Evolutionary conservation across 2,113 vertebrate genomes (phyloP), one percentile per base, ranked within the genome.

Genomic region (Zootoca vivipara): DNA sequence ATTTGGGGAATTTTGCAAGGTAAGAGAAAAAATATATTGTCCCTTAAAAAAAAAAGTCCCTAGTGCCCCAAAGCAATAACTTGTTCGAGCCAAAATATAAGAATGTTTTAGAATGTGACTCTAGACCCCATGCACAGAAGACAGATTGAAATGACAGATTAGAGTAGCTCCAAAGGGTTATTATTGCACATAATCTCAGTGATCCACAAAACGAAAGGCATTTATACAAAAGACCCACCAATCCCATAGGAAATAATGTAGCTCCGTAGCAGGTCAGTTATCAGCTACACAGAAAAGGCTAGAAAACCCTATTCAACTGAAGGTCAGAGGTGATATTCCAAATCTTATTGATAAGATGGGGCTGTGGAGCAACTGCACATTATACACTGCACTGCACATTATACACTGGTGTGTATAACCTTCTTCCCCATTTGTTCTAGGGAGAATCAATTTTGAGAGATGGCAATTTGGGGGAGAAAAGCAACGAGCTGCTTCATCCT

Each of bases 141-240:
- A 83, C 92, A 94, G 93, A 93, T 92, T 92, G 91, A 93, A 93
- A 93, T 89, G 73, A 94, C 92, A 85, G 89, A 89, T 88, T 82
- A 69, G 85, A 94, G 91, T 16, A 30, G 86, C 67, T 91, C 90
- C 83, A 87, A 85, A 94, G 86, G 90, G 52, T 8, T 92, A 90
- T 94, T 92, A 89, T 89, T 78, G 78, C 85, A 82, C 58, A 79
- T 92, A 83, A 93, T 85, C 86, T 75, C 93, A 90, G 67, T 93
- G 91, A 94, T 24, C 93, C 94, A 91, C 94, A 90, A 96, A 95
- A 96, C 90, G 87, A 94, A 91, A 93, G 90, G 89, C 83, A 24
- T 90, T 92, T 87, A 42, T 83, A 75, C 86, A 90, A 83, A 90
- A 78, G 89, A 85, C 58, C 33, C 40, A 88, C 35, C 64, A 93